Percentiles rank a stretch among this genome's conserved stretches.
Conservation (phyloP, 1,140 invertebrate species). For the Oscheius sp. region DNA sequence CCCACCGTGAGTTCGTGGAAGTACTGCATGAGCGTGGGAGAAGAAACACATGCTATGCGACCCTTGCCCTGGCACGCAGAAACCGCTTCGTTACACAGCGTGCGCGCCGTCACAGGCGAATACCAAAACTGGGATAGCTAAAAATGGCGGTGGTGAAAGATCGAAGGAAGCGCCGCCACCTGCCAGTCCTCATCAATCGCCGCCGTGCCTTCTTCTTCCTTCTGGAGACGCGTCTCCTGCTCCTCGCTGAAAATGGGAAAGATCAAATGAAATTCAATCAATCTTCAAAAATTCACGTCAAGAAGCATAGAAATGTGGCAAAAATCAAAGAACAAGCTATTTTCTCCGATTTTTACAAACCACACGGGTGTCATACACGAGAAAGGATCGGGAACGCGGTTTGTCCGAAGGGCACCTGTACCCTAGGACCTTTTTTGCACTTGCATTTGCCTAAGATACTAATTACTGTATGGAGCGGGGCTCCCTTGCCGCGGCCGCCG, state of each 20-base stretch:
- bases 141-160: background rate
- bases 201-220: background rate
- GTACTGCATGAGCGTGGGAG: slow-evolving; percentile 78
- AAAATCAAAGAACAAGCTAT: background rate
- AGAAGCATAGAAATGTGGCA: background rate
- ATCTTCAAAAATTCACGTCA: slow-evolving; percentile 13
- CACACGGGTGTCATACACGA: background rate
- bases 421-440: no score
- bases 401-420: no score
- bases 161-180: slow-evolving; percentile 32
- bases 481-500: no score
- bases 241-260: slow-evolving; percentile 17
- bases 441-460: no score
- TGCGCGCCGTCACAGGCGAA: slow-evolving; percentile 64
- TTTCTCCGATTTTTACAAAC: background rate
- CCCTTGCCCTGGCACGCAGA: background rate
- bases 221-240: slow-evolving; percentile 9
- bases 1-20: slow-evolving; percentile 59
- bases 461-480: no score
- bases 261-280: slow-evolving; percentile 1
- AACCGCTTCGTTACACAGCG: slow-evolving; percentile 59
- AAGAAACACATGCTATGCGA: slow-evolving; percentile 74
- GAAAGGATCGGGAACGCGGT: no score
- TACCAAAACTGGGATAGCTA: slow-evolving; percentile 97
- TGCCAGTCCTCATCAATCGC: slow-evolving; percentile 41